Conservation (phyloP, 2,113 vertebrate genomes). For the Xerus inauris region DNA sequence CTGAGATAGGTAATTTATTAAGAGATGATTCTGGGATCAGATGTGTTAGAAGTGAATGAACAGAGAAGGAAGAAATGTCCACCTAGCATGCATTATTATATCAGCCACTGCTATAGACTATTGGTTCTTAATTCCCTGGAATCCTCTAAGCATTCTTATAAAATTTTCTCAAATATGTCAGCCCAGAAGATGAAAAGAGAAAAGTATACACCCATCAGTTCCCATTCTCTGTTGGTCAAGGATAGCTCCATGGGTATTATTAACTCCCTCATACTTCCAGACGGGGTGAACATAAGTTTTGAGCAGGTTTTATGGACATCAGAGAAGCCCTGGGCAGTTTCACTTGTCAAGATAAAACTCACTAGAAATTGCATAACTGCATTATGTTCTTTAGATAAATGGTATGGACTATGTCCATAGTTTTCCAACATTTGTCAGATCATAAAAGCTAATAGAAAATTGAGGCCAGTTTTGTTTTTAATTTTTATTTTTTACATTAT, state of each 20-base stretch:
- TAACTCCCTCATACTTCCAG: neutral
- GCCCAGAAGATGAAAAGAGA: neutral
- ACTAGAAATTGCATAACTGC: neutral
- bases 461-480: neutral
- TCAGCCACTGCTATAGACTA: neutral
- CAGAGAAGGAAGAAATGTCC: neutral
- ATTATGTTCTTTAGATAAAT: neutral
- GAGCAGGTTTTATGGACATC: neutral
- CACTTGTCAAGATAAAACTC: neutral
- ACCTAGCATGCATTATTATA: neutral
- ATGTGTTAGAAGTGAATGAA: neutral
- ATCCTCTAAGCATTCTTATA: neutral
- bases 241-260: neutral
- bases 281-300: neutral
- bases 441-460: neutral
- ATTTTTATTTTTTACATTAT: neutral
- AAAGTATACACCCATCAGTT: neutral
- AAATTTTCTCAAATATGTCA: neutral
- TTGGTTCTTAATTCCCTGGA: neutral
- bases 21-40: neutral
- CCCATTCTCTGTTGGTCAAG: neutral
- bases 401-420: neutral
- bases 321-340: neutral
- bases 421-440: neutral
- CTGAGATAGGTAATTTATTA: neutral